phyloP scores from a whole-genome alignment of 2,113 vertebrate genomes.

The Tachysurus fulvidraco region DNA sequence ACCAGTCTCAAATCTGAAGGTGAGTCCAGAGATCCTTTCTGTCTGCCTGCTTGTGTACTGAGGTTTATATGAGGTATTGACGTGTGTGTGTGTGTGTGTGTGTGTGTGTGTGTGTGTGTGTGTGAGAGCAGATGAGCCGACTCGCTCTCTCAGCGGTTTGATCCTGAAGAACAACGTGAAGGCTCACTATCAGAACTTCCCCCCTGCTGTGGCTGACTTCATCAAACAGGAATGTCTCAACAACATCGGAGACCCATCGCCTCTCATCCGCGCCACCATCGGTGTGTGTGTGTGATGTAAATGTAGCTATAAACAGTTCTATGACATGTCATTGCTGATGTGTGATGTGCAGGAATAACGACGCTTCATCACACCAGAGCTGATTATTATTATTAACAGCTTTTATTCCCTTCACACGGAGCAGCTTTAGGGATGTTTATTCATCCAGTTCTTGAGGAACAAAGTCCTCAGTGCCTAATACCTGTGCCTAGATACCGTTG shows the following conservation, averaged over 20 bases:
- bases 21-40: constrained; percentile 50
- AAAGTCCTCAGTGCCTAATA: neutral
- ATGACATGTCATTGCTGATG: too few relatives aligned
- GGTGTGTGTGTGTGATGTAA: constrained; percentile 67
- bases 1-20: constrained; percentile 92
- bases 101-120: neutral
- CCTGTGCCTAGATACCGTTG: neutral
- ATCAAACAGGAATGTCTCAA: constrained; percentile 95
- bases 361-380: neutral
- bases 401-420: neutral
- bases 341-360: too few relatives aligned
- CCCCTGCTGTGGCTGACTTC: constrained; percentile 87
- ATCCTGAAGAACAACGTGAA: constrained; percentile 97
- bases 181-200: constrained; percentile 94
- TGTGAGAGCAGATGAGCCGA: constrained; percentile 82
- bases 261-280: constrained; percentile 91
- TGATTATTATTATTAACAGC: neutral
- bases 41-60: neutral
- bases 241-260: constrained; percentile 91
- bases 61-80: neutral
- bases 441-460: neutral
- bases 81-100: neutral
- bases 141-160: constrained; percentile 90
- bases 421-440: neutral
- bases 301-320: neutral